Evolutionary conservation across 1,140 invertebrate species (phyloP), one percentile per base, ranked within the genome.

Genomic region (Kradibia gibbosae): DNA sequence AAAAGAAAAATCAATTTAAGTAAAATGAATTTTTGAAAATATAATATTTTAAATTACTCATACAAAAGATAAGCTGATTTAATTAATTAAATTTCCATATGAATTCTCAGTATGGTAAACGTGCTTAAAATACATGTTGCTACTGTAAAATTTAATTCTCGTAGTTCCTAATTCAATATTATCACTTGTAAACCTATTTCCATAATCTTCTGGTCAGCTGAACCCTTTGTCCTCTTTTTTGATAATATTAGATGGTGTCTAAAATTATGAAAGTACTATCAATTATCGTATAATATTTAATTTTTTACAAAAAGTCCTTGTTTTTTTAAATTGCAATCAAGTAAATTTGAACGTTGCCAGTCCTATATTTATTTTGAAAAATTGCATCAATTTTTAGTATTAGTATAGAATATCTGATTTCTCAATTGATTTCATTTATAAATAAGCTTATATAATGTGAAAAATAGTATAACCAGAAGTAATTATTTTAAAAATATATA

Each of bases 81-180:
- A 78, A 78, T 78, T 78, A 53, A 78, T 70, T 78, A 7, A 2
- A 53, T 17, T 28, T 78, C 53, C 48, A 53, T 70, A 48, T 70
- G 67, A 39, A 78, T 11, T 70, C 11, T 17, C 60, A n/a, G 55
- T 31, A 22, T 31, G 11, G 39, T 5, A 53, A 53, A 78, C 28
- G 28, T 53, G 45, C 48, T 78, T 42, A 70, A 70, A 78, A 48
- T 45, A 48, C 76, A 67, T 50, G 67, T 34, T 42, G 13, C 20
- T 17, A 22, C 25, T 17, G 67, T 79, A 79, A 42, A 79, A 71
- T 79, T 36, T 79, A 48, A 57, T 57, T 53, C 50, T 2, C 28
- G n/a, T 39, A 78, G 45, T 79, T 79, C 31, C 50, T 79, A 53
- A 79, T 79, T 72, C 67, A 70, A 79, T 79, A 71, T 79, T 79